phyloP scores from a whole-genome alignment of 1,140 invertebrate species.

The Glossosoma conforme region DNA sequence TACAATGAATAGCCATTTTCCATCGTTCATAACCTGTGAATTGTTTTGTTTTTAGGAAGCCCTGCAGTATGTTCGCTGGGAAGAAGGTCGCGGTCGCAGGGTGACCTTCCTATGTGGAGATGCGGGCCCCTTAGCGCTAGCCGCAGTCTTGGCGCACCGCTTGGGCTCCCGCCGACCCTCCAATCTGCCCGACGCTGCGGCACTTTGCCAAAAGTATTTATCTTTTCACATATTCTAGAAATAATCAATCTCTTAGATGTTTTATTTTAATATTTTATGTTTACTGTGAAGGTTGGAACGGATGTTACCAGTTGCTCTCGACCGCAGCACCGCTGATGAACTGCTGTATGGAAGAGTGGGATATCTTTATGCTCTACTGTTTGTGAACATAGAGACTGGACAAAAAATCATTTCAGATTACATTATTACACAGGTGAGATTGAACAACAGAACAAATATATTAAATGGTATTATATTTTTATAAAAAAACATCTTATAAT shows the following conservation, averaged over 20 bases:
- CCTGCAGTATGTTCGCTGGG: conserved; percentile 46
- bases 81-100: conserved; percentile 34
- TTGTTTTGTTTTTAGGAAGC: conserved; percentile 42
- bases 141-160: conserved; percentile 59
- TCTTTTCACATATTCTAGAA: background rate
- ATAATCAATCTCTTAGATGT: background rate
- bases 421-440: conserved; percentile 39
- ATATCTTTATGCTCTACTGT: conserved; percentile 74
- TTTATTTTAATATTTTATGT: conserved; percentile 9
- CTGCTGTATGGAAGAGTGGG: conserved; percentile 80
- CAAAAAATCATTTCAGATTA: conserved; percentile 37
- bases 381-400: conserved; percentile 58
- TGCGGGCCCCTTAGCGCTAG: conserved; percentile 68
- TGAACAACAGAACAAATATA: background rate
- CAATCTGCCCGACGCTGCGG: conserved; percentile 39
- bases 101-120: conserved; percentile 74
- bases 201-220: conserved; percentile 49
- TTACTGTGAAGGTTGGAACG: conserved; percentile 48
- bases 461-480: too few species aligned
- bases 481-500: too few species aligned
- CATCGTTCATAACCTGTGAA: background rate
- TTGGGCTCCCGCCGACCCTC: conserved; percentile 39
- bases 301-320: conserved; percentile 49
- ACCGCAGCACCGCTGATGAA: conserved; percentile 67
- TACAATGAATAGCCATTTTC: background rate